A percentile compares a stretch with the other conserved stretches of the same genome.
phyloP scores from a whole-genome alignment of 92 coral and sea anemone species.

The Siderastrea radians region DNA sequence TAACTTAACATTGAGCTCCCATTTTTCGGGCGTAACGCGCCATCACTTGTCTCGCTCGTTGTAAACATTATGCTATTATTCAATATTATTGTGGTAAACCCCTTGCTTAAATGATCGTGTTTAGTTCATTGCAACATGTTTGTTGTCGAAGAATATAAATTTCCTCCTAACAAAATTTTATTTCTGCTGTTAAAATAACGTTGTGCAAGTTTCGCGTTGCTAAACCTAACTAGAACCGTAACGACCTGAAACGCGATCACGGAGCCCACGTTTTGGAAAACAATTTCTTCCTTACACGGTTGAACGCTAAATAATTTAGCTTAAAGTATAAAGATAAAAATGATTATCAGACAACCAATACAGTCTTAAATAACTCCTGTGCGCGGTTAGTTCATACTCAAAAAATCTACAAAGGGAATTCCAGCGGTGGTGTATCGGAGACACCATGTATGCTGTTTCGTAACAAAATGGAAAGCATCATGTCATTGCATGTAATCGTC shows the following conservation, averaged over 20 bases:
- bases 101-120: background rate
- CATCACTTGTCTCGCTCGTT: constrained; percentile 22
- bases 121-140: background rate
- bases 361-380: background rate
- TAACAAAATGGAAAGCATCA: too few relatives aligned
- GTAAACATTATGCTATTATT: constrained; percentile 31
- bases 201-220: background rate
- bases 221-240: background rate
- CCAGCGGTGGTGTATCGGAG: too few relatives aligned
- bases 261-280: background rate
- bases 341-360: background rate
- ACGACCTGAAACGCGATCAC: background rate
- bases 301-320: constrained; percentile 21
- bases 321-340: background rate
- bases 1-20: background rate
- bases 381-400: background rate
- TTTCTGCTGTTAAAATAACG: background rate
- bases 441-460: too few relatives aligned
- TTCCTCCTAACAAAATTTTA: background rate
- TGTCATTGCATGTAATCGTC: too few relatives aligned
- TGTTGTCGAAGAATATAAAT: background rate
- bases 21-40: background rate
- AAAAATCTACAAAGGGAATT: too few relatives aligned
- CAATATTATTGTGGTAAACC: constrained; percentile 3
- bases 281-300: background rate